Percentiles rank a stretch among this genome's conserved stretches.
phyloP scores from a whole-genome alignment of 2,113 vertebrate genomes.

The Halcyon malimbica region DNA sequence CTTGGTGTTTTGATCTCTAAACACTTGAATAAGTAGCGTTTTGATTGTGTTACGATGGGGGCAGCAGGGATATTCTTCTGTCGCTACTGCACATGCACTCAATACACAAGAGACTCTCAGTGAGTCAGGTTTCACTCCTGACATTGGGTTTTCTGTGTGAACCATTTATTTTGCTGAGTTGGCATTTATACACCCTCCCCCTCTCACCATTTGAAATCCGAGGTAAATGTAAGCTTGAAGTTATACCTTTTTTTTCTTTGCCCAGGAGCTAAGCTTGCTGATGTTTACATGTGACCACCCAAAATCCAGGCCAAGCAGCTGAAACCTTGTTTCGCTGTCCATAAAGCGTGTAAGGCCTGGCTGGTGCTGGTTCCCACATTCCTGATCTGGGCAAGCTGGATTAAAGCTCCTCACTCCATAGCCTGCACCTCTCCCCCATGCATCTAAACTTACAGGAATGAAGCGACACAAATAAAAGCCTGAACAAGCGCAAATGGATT shows the following conservation, averaged over 20 bases:
- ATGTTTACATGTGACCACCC: conserved; percentile 37
- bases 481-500: conserved; percentile 36
- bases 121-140: not conserved
- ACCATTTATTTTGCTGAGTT: not conserved
- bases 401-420: not conserved
- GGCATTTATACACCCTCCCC: not conserved
- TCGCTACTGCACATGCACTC: not conserved
- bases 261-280: not conserved
- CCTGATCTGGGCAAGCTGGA: not conserved
- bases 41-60: not conserved
- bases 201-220: conserved; percentile 4
- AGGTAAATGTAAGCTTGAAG: conserved; percentile 3
- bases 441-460: conserved; percentile 36
- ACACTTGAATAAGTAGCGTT: not conserved
- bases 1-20: not conserved
- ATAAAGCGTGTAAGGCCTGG: not conserved
- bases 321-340: not conserved
- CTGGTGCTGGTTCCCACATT: not conserved
- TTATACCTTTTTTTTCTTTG: not conserved
- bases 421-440: not conserved
- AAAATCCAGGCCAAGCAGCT: not conserved
- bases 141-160: not conserved
- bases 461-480: conserved; percentile 29
- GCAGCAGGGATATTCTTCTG: not conserved
- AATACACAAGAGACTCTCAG: not conserved